Percentiles rank a stretch among this genome's conserved stretches.
phyloP scores from a whole-genome alignment of 2,888 invertebrate species.

The Mimas tiliae region DNA sequence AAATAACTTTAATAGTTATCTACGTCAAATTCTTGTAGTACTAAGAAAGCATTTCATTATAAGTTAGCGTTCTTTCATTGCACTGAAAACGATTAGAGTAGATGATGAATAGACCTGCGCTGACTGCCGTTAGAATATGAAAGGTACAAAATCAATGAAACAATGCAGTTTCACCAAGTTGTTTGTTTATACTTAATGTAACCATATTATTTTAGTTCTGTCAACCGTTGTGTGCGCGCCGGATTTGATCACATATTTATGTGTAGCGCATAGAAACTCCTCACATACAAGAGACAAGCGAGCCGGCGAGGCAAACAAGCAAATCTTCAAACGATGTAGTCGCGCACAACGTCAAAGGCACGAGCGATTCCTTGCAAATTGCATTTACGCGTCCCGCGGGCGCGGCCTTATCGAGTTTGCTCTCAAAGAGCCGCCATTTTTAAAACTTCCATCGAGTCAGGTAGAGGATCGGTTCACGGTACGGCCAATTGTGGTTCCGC shows the following conservation, averaged over 20 bases:
- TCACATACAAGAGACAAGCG: conserved; percentile 2
- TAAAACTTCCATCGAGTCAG: conserved; percentile 79
- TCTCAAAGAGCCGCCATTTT: conserved; percentile 83
- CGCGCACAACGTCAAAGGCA: conserved; percentile 75
- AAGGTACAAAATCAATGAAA: too few species aligned
- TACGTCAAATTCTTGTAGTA: too few species aligned
- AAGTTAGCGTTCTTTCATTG: too few species aligned
- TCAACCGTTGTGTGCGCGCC: background rate
- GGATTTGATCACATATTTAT: conserved; percentile 11
- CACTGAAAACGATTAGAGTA: too few species aligned
- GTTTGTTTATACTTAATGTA: background rate
- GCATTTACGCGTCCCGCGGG: conserved; percentile 83
- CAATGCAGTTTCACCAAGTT: background rate
- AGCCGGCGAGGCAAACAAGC: conserved; percentile 53
- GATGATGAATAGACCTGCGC: too few species aligned
- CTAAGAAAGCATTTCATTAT: too few species aligned
- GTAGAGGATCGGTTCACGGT: conserved; percentile 61
- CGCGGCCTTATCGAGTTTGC: conserved; percentile 77
- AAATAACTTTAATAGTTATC: too few species aligned
- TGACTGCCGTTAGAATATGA: too few species aligned
- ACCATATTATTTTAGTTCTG: background rate
- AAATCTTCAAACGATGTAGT: conserved; percentile 64
- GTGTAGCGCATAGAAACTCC: background rate
- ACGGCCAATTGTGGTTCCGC: conserved; percentile 80
- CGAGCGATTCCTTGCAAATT: conserved; percentile 79